Percentiles rank a stretch among this genome's conserved stretches.
Evolutionary conservation across 2,888 invertebrate species (phyloP).

Genomic region (Lithosia quadra): DNA sequence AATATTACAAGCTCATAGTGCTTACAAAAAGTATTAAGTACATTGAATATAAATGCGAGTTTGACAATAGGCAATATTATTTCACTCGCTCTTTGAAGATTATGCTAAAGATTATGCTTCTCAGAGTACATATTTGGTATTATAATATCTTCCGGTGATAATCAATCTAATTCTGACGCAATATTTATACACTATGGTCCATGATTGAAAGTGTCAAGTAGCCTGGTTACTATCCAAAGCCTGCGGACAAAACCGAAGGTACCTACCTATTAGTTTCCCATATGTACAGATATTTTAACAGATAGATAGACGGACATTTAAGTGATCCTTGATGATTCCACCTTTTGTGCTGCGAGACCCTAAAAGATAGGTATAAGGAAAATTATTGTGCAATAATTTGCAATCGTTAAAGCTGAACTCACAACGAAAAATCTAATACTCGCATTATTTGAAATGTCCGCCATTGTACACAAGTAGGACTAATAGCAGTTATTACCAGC

Average conservation of each 20-base stretch:
- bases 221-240: not conserved
- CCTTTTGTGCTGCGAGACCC: too few relatives aligned
- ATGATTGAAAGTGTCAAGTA: not conserved
- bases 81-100: not conserved
- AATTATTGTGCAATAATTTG: not conserved
- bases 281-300: too few relatives aligned
- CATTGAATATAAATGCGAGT: too few relatives aligned
- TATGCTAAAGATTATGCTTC: too few relatives aligned
- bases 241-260: not conserved
- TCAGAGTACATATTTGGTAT: too few relatives aligned
- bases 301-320: too few relatives aligned
- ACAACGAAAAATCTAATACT: constrained; percentile 8
- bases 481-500: constrained; percentile 14
- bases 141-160: not conserved
- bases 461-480: constrained; percentile 15
- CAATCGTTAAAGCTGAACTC: constrained; percentile 3
- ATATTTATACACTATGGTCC: not conserved
- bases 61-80: not conserved
- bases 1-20: too few relatives aligned
- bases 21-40: too few relatives aligned
- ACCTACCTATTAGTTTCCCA: not conserved
- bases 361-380: too few relatives aligned
- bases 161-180: not conserved
- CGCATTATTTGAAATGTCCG: constrained; percentile 5
- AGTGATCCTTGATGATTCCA: too few relatives aligned